Percentiles rank a stretch among this genome's conserved stretches.
Evolutionary conservation across 2,888 invertebrate species (phyloP).

Genomic region (Nemotelus pantherinus): DNA sequence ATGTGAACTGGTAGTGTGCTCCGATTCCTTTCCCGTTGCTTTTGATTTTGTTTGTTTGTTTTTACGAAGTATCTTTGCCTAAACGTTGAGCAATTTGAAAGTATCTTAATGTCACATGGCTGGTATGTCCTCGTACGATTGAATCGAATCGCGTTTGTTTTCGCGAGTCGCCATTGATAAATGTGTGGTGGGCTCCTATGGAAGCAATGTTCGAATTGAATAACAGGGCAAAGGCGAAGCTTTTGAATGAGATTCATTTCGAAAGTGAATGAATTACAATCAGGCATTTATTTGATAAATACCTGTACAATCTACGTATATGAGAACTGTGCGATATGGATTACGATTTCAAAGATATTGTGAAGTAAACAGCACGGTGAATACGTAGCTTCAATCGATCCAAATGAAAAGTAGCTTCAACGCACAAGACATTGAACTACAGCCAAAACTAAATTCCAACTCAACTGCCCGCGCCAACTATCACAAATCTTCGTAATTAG

Average conservation of each 20-base stretch:
- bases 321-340: too few species aligned
- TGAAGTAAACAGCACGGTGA: too few species aligned
- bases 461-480: too few species aligned
- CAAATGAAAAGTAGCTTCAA: too few species aligned
- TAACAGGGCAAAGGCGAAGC: constrained; percentile 36
- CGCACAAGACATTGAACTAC: too few species aligned
- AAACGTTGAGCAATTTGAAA: constrained; percentile 29
- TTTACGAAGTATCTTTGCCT: not conserved
- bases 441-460: too few species aligned
- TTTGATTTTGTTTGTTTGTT: not conserved
- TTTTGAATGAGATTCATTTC: constrained; percentile 31
- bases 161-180: constrained; percentile 27
- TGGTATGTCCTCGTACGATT: constrained; percentile 19
- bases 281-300: constrained; percentile 9
- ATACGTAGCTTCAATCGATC: too few species aligned
- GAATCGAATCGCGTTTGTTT: constrained; percentile 10
- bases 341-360: too few species aligned
- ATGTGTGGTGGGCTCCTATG: constrained; percentile 32
- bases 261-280: constrained; percentile 13
- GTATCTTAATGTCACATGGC: not conserved
- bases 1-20: constrained; percentile 19
- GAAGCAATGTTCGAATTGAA: constrained; percentile 36
- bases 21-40: constrained; percentile 23
- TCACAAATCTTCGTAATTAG: too few species aligned
- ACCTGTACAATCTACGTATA: too few species aligned